Conservation (phyloP, 2,113 vertebrate genomes). For the Phalacrocorax pelagicus region DNA sequence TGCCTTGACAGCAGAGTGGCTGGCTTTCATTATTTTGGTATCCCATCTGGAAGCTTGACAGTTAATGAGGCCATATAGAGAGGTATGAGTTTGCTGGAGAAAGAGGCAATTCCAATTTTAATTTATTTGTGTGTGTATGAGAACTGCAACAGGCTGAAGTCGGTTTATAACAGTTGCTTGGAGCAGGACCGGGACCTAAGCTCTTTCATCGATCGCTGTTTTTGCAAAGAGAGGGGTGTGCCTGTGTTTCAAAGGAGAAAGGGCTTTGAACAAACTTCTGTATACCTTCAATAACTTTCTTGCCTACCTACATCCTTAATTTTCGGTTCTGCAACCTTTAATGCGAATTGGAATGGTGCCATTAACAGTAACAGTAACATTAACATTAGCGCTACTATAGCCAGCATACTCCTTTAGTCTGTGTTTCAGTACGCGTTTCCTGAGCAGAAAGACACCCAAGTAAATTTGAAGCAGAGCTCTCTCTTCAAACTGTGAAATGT, state of each 20-base stretch:
- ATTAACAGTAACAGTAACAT: too few relatives aligned
- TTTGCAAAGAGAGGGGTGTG: background rate
- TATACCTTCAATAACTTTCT: background rate
- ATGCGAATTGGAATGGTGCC: background rate
- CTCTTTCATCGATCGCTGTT: fast-evolving
- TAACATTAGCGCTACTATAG: background rate
- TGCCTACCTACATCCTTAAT: background rate
- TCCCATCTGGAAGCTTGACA: background rate
- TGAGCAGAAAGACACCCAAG: slow-evolving; percentile 21
- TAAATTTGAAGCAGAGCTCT: background rate
- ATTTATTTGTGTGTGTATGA: background rate
- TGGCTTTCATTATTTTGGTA: background rate
- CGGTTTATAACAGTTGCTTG: background rate
- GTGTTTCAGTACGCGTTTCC: background rate
- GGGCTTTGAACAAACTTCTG: background rate
- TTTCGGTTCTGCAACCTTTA: background rate
- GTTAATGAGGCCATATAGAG: background rate
- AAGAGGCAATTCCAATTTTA: background rate
- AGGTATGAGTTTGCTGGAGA: background rate
- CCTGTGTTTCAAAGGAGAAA: background rate
- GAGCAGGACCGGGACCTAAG: background rate
- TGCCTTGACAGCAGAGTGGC: slow-evolving; percentile 4
- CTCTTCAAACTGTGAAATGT: background rate
- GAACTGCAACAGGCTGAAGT: fast-evolving
- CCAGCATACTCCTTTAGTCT: background rate